Evolutionary conservation across 2,113 vertebrate species (phyloP).

Genomic region (Callipepla californica): DNA sequence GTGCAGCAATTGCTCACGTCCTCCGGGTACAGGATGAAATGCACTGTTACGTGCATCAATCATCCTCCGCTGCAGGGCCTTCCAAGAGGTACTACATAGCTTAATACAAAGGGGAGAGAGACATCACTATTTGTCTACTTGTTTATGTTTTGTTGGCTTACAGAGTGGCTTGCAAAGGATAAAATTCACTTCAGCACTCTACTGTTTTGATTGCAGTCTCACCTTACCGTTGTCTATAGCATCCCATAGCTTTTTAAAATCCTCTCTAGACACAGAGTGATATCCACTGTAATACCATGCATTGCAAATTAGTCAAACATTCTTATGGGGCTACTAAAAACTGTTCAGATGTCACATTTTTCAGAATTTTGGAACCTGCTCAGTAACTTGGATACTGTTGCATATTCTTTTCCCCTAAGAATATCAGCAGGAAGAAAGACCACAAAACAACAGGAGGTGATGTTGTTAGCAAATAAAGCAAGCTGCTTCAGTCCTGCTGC

Average conservation of each 20-base stretch:
- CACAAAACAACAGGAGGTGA: neutral
- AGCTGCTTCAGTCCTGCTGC: neutral
- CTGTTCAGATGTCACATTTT: neutral
- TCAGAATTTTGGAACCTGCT: neutral
- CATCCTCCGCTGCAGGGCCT: slow-evolving; percentile 6
- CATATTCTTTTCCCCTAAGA: neutral
- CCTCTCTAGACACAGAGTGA: neutral
- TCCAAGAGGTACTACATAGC: neutral
- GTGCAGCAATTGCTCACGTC: slow-evolving; percentile 1
- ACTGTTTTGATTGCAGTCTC: neutral
- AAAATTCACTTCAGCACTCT: neutral
- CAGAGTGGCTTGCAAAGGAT: neutral
- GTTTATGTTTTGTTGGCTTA: slow-evolving; percentile 14
- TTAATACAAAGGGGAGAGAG: slow-evolving; percentile 24
- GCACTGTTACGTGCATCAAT: neutral
- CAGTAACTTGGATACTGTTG: neutral
- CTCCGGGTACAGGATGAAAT: neutral
- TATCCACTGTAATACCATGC: neutral
- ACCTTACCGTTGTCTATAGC: neutral
- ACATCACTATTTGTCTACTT: slow-evolving; percentile 16
- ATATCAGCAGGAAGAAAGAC: neutral
- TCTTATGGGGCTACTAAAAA: neutral
- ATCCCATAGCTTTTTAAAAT: neutral
- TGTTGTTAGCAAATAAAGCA: neutral
- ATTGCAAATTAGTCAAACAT: neutral